phyloP scores from a whole-genome alignment of 1,140 invertebrate genomes.

The Drosophila persimilis region DNA sequence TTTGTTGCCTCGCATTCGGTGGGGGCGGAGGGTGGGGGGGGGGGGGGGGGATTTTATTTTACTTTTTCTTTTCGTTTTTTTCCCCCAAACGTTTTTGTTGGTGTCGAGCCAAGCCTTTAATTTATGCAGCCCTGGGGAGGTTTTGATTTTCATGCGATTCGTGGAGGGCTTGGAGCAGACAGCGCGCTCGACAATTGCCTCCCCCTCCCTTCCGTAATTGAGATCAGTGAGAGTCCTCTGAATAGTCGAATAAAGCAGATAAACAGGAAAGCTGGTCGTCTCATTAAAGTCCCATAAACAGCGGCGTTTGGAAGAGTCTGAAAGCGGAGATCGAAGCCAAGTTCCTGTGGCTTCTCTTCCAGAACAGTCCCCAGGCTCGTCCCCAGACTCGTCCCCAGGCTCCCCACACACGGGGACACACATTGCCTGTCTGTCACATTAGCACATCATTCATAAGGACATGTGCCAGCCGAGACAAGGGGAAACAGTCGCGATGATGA shows the following conservation, averaged over 20 bases:
- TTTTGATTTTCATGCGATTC: constrained; percentile 64
- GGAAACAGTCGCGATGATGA: constrained; percentile 21
- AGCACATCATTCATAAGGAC: constrained; percentile 82
- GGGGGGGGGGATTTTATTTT: constrained; percentile 36
- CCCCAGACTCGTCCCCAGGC: too few relatives aligned
- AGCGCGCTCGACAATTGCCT: constrained; percentile 34
- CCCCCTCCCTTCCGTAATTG: constrained; percentile 29
- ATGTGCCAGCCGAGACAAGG: constrained; percentile 51
- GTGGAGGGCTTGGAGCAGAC: constrained; percentile 8
- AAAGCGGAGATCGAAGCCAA: too few relatives aligned
- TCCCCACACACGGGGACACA: constrained; percentile 2
- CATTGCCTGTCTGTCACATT: constrained; percentile 64
- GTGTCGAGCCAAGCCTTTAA: constrained; percentile 70
- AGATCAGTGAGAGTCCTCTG: constrained; percentile 47
- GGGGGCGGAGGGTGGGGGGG: constrained; percentile 7
- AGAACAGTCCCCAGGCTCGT: too few relatives aligned
- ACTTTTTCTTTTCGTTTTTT: not conserved
- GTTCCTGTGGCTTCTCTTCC: too few relatives aligned
- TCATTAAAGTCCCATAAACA: not conserved
- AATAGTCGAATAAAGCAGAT: constrained; percentile 19
- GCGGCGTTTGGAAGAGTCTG: not conserved
- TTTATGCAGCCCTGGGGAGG: constrained; percentile 79
- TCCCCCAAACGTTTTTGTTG: constrained; percentile 15
- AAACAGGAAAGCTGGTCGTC: too few relatives aligned
- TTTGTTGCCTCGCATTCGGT: constrained; percentile 52